phyloP scores from a whole-genome alignment of 2,797 vertebrate genomes.

The Dicrostonyx torquatus region DNA sequence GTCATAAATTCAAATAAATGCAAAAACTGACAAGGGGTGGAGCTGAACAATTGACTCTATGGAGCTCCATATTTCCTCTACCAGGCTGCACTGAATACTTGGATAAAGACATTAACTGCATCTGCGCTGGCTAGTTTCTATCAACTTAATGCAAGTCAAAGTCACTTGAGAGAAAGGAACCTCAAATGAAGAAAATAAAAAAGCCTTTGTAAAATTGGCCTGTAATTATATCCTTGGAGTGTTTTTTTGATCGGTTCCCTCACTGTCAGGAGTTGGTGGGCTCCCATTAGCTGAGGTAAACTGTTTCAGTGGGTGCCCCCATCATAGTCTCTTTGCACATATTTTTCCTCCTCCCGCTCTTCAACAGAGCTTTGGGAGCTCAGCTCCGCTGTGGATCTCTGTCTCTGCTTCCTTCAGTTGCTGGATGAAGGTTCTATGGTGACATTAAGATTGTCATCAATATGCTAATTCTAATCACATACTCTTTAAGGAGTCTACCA shows the following conservation, averaged over 20 bases:
- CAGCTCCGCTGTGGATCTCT: too few species aligned
- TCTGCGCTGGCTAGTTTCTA: not conserved
- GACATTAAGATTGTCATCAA: too few species aligned
- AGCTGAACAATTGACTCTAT: not conserved
- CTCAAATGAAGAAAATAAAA: not conserved
- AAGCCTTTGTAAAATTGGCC: not conserved
- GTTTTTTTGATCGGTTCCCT: not conserved
- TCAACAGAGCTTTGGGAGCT: too few species aligned
- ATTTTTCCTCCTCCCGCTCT: too few species aligned
- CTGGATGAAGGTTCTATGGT: too few species aligned
- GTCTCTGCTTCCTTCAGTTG: too few species aligned
- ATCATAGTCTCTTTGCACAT: too few species aligned
- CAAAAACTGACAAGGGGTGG: not conserved
- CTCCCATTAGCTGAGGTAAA: too few species aligned
- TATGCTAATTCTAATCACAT: not conserved
- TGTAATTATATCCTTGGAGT: not conserved
- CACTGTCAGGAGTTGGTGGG: too few species aligned
- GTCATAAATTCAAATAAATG: not conserved
- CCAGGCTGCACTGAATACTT: not conserved
- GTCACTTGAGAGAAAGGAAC: not conserved
- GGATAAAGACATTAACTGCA: not conserved
- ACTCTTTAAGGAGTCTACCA: not conserved
- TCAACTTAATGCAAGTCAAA: not conserved
- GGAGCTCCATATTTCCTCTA: not conserved
- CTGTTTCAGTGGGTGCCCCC: too few species aligned